Evolutionary conservation across 2,113 vertebrate genomes (phyloP), one percentile per base, ranked within the genome.

Genomic region (Ptilonorhynchus violaceus): DNA sequence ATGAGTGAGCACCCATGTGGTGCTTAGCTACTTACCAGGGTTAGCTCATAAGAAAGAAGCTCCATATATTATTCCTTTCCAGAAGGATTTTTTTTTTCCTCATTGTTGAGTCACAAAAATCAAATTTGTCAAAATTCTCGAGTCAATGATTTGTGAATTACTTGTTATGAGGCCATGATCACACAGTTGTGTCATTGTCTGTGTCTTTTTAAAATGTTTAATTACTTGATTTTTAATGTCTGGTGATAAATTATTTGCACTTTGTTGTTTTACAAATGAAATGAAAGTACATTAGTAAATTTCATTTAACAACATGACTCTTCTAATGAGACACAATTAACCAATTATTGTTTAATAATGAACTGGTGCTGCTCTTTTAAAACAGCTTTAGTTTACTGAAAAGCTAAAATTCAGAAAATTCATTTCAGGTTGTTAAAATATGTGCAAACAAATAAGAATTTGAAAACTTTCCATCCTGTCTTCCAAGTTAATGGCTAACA

Each of bases 251-350:
- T n/a, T 58, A 17, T 35, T 78, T 79, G 83, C 80, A 3, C 17
- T 95, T 85, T 92, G n/a, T 5, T 94, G 31, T 88, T 77, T 73
- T 79, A 42, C 41, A 92, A 93, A 82, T 83, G 22, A 95, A 88
- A 95, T 78, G 16, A 49, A 90, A 90, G 7, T 63, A 75, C 20
- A 62, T 90, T 83, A 78, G 39, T 75, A 92, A 85, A 92, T 94
- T 75, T 81, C 21, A 90, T 63, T 85, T 90, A 93, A 62, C 14
- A 74, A 7, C 31, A 31, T 55, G 6, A 19, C 31, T 95, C 91
- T 81, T 83, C 55, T 86, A 50, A 70, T 89, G 56, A 92, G 56
- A 86, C 14, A n/a, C 3, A 90, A 77, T 95, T 88, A 85, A 53
- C 19, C 66, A 63, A 88, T 50, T 56, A 63, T 41, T 87, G 15